A percentile compares a stretch with the other conserved stretches of the same genome.
Conservation (phyloP, 2,888 invertebrate species). For the Pseudeuparius sepicola region DNA sequence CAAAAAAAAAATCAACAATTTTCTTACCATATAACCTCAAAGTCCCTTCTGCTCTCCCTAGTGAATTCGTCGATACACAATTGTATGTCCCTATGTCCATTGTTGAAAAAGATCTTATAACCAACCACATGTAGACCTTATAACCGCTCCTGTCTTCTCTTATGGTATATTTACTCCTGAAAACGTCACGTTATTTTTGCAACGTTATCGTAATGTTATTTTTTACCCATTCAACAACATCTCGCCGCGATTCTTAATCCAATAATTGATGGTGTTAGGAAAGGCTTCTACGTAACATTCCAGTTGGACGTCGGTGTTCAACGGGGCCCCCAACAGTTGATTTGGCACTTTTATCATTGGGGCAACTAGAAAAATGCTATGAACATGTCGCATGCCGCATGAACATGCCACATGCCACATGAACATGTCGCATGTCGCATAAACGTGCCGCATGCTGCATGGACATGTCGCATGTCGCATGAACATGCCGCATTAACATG, state of each 20-base stretch:
- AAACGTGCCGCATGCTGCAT: too few relatives aligned
- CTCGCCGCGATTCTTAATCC: slow-evolving; percentile 68
- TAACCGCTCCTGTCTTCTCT: slow-evolving; percentile 61
- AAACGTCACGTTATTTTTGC: too few relatives aligned
- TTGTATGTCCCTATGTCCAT: slow-evolving; percentile 53
- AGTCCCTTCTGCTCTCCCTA: slow-evolving; percentile 68
- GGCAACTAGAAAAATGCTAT: slow-evolving; percentile 51
- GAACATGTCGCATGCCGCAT: too few relatives aligned
- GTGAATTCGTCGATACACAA: slow-evolving; percentile 67
- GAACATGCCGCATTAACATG: too few relatives aligned
- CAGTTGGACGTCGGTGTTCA: slow-evolving; percentile 76
- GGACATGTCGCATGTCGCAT: too few relatives aligned
- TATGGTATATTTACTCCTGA: slow-evolving; percentile 66
- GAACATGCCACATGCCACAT: too few relatives aligned
- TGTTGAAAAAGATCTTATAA: slow-evolving; percentile 47
- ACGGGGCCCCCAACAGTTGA: slow-evolving; percentile 77
- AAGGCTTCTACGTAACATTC: slow-evolving; percentile 85
- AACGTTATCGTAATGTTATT: too few relatives aligned
- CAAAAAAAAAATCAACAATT: background rate
- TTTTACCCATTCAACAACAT: slow-evolving; percentile 79
- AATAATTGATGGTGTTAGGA: slow-evolving; percentile 69
- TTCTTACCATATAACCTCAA: slow-evolving; percentile 58
- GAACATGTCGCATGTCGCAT: too few relatives aligned
- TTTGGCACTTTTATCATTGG: slow-evolving; percentile 84
- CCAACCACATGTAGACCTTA: slow-evolving; percentile 62